Evolutionary conservation across 2,113 vertebrate species (phyloP).

Genomic region (Callipepla californica): DNA sequence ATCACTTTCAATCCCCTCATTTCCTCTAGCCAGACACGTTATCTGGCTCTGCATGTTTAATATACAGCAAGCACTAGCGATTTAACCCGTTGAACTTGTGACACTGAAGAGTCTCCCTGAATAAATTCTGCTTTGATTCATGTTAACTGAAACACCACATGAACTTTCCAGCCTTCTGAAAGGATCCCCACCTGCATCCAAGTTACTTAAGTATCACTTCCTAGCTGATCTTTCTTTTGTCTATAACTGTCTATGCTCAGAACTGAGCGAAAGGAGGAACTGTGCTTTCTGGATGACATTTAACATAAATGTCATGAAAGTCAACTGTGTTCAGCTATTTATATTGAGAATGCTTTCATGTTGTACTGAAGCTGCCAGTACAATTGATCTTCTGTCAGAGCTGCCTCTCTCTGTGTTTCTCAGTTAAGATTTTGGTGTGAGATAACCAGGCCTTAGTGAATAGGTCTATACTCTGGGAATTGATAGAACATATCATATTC

Average conservation of each 20-base stretch:
- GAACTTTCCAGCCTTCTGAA: background rate
- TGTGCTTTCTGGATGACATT: background rate
- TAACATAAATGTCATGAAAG: background rate
- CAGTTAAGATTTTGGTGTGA: background rate
- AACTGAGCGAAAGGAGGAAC: background rate
- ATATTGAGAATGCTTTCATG: background rate
- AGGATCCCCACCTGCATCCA: background rate
- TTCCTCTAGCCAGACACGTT: background rate
- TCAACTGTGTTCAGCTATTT: background rate
- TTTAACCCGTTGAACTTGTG: background rate
- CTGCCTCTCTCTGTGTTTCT: background rate
- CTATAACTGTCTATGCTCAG: background rate
- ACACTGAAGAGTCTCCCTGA: background rate
- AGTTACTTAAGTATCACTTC: background rate
- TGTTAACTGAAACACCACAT: background rate
- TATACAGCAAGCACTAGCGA: background rate
- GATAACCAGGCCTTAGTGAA: background rate
- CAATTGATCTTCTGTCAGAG: background rate
- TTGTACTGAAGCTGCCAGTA: background rate
- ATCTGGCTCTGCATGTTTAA: background rate
- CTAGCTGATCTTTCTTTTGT: background rate
- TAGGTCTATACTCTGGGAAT: background rate
- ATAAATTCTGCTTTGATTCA: background rate
- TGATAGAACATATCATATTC: background rate
- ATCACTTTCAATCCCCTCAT: accelerated